These are phyloP conservation scores for Cyrtonyx montezumae DNA, from an alignment of 2,113 vertebrate genomes.

Conservation along the genomic window DNA sequence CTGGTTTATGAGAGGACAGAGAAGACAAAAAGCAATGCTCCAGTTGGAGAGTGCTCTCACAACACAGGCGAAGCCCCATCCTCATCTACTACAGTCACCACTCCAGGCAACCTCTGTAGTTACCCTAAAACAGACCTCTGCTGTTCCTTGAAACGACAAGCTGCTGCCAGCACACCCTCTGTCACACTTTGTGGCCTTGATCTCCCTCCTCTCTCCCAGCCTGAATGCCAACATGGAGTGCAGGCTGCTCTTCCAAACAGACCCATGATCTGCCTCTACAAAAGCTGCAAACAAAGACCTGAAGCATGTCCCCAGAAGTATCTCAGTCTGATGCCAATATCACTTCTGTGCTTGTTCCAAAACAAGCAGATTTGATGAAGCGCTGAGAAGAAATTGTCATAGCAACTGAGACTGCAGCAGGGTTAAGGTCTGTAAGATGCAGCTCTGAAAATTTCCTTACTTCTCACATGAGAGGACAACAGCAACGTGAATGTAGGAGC, in stretches of 20 bases:
- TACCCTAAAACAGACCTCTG: neutral
- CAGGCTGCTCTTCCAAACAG: neutral
- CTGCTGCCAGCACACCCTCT: constrained; percentile 24
- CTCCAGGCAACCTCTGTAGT: neutral
- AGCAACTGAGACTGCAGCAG: constrained; percentile 29
- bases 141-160: neutral
- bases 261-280: neutral
- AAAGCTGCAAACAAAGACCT: neutral
- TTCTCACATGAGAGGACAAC: neutral
- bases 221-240: neutral
- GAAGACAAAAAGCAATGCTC: neutral
- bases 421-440: neutral
- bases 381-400: constrained; percentile 13
- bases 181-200: neutral
- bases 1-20: neutral
- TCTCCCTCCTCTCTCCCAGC: neutral
- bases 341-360: neutral
- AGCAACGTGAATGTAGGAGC: neutral
- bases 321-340: neutral
- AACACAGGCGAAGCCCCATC: neutral
- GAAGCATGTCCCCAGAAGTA: neutral
- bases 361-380: neutral
- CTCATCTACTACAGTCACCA: neutral
- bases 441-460: neutral
- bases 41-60: neutral